phyloP scores from a whole-genome alignment of 2,113 vertebrate species.

The Thamnophis sirtalis region DNA sequence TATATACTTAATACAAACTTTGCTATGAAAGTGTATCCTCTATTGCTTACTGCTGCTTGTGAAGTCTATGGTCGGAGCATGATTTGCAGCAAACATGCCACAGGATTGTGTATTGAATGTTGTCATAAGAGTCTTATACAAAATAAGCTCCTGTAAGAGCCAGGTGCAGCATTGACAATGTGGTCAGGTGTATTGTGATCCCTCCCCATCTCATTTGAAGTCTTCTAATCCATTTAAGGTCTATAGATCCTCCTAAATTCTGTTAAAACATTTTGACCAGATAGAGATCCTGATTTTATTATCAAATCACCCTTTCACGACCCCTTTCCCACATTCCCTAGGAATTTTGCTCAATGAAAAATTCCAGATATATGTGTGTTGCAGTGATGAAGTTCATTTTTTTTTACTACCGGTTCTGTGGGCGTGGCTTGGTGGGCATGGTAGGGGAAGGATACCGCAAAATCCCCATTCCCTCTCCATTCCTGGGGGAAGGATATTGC shows the following conservation, averaged over 20 bases:
- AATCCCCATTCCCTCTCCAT: too few species aligned
- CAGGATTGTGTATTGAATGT: not conserved
- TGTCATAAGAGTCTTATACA: not conserved
- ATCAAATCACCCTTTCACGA: not conserved
- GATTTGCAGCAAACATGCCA: not conserved
- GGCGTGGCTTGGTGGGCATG: too few species aligned
- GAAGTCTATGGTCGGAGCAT: not conserved
- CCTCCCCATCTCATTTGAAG: not conserved
- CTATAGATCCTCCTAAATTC: not conserved
- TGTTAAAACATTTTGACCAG: not conserved
- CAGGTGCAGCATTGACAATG: not conserved
- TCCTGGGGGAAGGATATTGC: too few species aligned
- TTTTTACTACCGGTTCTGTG: too few species aligned
- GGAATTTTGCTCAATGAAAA: not conserved
- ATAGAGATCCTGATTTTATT: not conserved
- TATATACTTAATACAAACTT: not conserved
- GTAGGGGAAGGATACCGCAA: too few species aligned
- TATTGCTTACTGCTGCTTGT: not conserved
- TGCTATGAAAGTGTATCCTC: not conserved
- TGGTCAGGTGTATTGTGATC: not conserved
- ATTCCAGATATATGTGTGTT: not conserved
- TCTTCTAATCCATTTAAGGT: not conserved
- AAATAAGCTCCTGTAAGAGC: not conserved
- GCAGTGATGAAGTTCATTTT: too few species aligned
- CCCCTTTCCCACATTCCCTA: not conserved